Evolutionary conservation across 2,797 vertebrate genomes (phyloP).

Genomic region (Coreius guichenoti): DNA sequence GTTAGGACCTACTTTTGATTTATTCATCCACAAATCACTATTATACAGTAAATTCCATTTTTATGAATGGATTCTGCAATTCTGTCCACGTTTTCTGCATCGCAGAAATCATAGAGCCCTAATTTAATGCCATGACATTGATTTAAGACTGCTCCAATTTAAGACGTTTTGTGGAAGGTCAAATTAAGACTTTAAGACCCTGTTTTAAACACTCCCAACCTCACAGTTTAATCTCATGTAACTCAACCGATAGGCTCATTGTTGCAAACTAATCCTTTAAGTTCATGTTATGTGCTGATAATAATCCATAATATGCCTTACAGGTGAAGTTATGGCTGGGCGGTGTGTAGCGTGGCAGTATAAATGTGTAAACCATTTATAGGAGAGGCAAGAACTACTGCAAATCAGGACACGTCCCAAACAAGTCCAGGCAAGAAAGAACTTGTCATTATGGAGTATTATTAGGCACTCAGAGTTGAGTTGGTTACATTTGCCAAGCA

Average conservation of each 20-base stretch:
- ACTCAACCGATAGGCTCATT: background rate
- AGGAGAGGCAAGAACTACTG: background rate
- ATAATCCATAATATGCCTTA: background rate
- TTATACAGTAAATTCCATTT: too few relatives aligned
- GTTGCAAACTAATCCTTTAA: background rate
- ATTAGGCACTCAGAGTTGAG: background rate
- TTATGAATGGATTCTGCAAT: too few relatives aligned
- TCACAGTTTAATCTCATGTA: background rate
- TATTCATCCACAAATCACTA: too few relatives aligned
- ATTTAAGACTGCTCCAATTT: too few relatives aligned
- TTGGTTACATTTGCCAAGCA: background rate
- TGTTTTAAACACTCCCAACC: background rate
- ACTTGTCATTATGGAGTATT: background rate
- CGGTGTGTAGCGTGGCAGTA: background rate
- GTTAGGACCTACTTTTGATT: too few relatives aligned
- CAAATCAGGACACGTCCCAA: background rate
- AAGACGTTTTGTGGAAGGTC: too few relatives aligned
- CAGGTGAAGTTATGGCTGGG: background rate
- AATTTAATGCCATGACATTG: too few relatives aligned
- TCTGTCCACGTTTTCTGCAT: too few relatives aligned
- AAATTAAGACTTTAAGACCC: too few relatives aligned
- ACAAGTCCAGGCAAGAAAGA: background rate
- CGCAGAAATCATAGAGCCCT: too few relatives aligned
- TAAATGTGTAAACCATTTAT: background rate
- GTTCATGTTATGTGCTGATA: background rate